Conservation (phyloP, 30 jellyfish, hydroid and myxozoan species). For the Mastigias papua region DNA sequence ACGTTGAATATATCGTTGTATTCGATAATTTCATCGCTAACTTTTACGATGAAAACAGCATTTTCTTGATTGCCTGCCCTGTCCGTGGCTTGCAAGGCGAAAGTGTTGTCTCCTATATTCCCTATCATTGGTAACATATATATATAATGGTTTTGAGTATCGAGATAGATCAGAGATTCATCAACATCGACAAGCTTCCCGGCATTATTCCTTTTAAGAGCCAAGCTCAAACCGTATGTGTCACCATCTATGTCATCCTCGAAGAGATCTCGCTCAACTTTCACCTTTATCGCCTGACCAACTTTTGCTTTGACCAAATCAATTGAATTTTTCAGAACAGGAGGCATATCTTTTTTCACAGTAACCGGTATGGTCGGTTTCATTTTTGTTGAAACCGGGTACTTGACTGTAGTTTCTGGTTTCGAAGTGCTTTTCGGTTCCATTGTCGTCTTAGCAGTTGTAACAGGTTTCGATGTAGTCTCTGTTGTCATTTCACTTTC, state of each 20-base stretch:
- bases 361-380: constrained; percentile 32
- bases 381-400: constrained; percentile 51
- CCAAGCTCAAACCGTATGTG: constrained; percentile 57
- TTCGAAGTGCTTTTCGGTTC: constrained; percentile 34
- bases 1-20: constrained; percentile 78
- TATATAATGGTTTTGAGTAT: constrained; percentile 45
- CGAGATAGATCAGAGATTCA: constrained; percentile 69
- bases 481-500: constrained; percentile 25
- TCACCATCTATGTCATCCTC: constrained; percentile 81
- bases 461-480: constrained; percentile 63
- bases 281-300: constrained; percentile 55
- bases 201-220: constrained; percentile 48
- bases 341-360: constrained; percentile 57
- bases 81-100: constrained; percentile 86
- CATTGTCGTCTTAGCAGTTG: constrained; percentile 52
- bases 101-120: constrained; percentile 62
- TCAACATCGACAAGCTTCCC: constrained; percentile 51
- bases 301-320: constrained; percentile 53
- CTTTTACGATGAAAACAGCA: constrained; percentile 84
- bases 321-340: constrained; percentile 65
- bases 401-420: constrained; percentile 27
- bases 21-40: constrained; percentile 44
- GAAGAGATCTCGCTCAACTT: constrained; percentile 69
- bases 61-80: constrained; percentile 67
- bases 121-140: constrained; percentile 65